Percentiles rank a stretch among this genome's conserved stretches.
phyloP scores from a whole-genome alignment of 2,113 vertebrate species.

The Baryphthengus martii region DNA sequence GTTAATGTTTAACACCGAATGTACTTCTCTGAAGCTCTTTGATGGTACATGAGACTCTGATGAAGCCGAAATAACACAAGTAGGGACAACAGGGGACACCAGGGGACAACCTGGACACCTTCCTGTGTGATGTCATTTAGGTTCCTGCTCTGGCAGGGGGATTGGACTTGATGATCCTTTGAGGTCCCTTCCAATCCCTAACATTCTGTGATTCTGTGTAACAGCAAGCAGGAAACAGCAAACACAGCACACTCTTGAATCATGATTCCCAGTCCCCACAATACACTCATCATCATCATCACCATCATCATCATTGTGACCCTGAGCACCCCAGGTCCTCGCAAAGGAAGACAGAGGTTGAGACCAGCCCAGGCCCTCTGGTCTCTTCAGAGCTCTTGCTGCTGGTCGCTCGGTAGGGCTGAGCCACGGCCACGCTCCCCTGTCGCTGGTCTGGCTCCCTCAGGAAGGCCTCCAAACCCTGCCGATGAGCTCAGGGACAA shows the following conservation, averaged over 20 bases:
- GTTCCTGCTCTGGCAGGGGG: too few species aligned
- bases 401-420: not conserved
- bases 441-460: not conserved
- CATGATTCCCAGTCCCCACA: not conserved
- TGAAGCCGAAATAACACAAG: too few species aligned
- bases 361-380: not conserved
- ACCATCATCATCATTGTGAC: too few species aligned
- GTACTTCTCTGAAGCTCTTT: not conserved
- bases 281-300: not conserved
- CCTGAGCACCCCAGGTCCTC: not conserved
- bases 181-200: too few species aligned
- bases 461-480: not conserved
- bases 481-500: not conserved
- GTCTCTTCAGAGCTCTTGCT: not conserved
- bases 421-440: not conserved
- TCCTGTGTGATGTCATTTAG: too few species aligned
- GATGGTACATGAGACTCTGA: not conserved
- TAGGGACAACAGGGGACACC: too few species aligned
- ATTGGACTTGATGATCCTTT: too few species aligned
- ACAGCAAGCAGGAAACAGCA: not conserved
- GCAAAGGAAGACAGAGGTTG: not conserved
- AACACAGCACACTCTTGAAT: fast-evolving
- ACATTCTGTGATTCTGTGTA: too few species aligned
- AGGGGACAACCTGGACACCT: too few species aligned
- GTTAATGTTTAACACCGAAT: not conserved